These are phyloP conservation scores for Leptinotarsa peninsularis DNA, from an alignment of 2,888 invertebrate genomes.

Conservation along the genomic window DNA sequence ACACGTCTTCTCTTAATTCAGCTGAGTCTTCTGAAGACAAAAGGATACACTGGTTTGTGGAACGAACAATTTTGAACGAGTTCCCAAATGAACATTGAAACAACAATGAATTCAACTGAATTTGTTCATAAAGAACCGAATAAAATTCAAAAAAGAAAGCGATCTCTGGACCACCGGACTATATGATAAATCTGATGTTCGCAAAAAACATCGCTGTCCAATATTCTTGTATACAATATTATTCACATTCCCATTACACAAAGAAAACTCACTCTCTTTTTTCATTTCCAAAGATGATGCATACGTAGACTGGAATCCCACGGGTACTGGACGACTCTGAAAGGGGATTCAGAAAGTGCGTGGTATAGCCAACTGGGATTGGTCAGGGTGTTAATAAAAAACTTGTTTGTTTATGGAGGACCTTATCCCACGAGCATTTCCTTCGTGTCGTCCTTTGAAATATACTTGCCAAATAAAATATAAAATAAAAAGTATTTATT, in stretches of 20 bases:
- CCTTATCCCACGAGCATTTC: constrained; percentile 20
- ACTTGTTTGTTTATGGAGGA: constrained; percentile 42
- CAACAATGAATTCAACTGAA: no score
- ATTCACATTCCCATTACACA: constrained; percentile 20
- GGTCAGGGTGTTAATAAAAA: constrained; percentile 40
- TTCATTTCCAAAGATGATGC: constrained; percentile 39
- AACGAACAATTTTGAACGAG: no score
- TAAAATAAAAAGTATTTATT: not conserved
- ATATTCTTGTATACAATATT: constrained; percentile 8
- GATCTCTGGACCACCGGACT: not conserved
- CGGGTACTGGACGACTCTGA: constrained; percentile 28
- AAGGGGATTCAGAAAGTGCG: constrained; percentile 31
- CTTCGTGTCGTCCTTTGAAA: constrained; percentile 9
- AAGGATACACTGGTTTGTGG: no score
- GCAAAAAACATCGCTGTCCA: not conserved
- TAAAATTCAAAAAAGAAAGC: not conserved
- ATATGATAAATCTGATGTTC: not conserved
- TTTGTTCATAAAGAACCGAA: no score
- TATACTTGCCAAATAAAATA: not conserved
- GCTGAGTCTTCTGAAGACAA: no score
- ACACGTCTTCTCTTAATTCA: no score
- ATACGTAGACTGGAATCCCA: constrained; percentile 29
- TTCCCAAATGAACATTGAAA: no score
- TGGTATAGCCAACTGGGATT: constrained; percentile 34
- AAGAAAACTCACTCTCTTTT: constrained; percentile 33